Evolutionary conservation across 2,113 vertebrate species (phyloP), one percentile per base, ranked within the genome.

Genomic region (Butorides virescens): DNA sequence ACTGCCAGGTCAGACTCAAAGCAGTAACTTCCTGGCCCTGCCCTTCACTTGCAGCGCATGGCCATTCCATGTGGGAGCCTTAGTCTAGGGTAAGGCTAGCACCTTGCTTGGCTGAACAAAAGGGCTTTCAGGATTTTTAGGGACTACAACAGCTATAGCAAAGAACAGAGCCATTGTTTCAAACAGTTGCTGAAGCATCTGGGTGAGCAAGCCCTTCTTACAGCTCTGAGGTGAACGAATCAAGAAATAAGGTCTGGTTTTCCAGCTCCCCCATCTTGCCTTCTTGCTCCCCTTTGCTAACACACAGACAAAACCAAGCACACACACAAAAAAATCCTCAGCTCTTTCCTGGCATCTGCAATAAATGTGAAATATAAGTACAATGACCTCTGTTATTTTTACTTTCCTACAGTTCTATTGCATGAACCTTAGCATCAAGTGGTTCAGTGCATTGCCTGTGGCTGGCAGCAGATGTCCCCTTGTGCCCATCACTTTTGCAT

Each of bases 401-500:
- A 42, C 32, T 71, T 72, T 78, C n/a, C 36, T 44, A 25, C 22
- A 29, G 19, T 4, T 61, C 4, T 18, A 7, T 6, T 63, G 25
- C 32, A 53, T 3, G 26, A 86, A 27, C 30, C 61, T 3, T 4
- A 46, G 3, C 0, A 1, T 27, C 11, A 32, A 26, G 22, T 10
- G 15, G 25, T 68, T 59, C 29, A n/a, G 42, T 71, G 92, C 55
- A 77, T 27, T 90, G 53, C 88, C 39, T 56, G 68, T 90, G 2
- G 1, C 44, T 52, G 63, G 50, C 96, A 93, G 90, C 72, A 96
- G 93, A 88, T 93, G 95, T 92, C 93, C 30, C 44, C 52, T 70
- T 74, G 12, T 32, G 20, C 15, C 47, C n/a, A 63, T 59, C 20
- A 67, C 15, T 76, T 76, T 42, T 1, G 27, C 23, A 55, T 66